Conservation (phyloP, 2,113 vertebrate genomes). For the Diadophis punctatus region DNA sequence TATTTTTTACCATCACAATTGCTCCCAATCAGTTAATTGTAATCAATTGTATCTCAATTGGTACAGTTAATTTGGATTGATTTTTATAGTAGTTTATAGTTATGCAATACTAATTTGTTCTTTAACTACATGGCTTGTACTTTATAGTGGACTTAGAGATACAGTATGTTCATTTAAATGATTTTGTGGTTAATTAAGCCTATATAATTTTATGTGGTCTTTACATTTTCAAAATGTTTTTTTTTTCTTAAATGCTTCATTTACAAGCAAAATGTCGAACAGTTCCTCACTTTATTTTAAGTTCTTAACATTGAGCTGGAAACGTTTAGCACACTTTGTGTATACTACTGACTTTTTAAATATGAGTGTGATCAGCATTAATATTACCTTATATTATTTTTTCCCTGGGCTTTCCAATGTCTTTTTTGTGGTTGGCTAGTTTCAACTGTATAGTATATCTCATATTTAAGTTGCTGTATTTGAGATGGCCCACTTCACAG, state of each 20-base stretch:
- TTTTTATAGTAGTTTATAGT: background rate
- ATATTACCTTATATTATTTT: background rate
- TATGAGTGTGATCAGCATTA: background rate
- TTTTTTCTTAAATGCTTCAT: background rate
- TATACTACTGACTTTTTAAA: background rate
- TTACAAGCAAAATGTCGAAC: background rate
- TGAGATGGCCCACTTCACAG: background rate
- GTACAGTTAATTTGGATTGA: background rate
- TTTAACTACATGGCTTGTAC: background rate
- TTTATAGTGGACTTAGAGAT: background rate
- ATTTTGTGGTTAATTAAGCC: slow-evolving; percentile 3
- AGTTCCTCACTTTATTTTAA: background rate
- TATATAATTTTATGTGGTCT: slow-evolving; percentile 3
- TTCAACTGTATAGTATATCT: background rate
- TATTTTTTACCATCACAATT: background rate
- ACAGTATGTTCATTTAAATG: background rate
- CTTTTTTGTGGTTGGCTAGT: background rate
- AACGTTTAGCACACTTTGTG: background rate
- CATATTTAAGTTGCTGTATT: background rate
- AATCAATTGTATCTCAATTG: background rate
- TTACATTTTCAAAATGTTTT: slow-evolving; percentile 11
- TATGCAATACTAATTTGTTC: background rate
- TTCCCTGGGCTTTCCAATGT: background rate
- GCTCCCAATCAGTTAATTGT: background rate
- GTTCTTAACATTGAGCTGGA: background rate